Evolutionary conservation across 2,888 invertebrate species (phyloP).

Genomic region (Cheilosia variabilis): DNA sequence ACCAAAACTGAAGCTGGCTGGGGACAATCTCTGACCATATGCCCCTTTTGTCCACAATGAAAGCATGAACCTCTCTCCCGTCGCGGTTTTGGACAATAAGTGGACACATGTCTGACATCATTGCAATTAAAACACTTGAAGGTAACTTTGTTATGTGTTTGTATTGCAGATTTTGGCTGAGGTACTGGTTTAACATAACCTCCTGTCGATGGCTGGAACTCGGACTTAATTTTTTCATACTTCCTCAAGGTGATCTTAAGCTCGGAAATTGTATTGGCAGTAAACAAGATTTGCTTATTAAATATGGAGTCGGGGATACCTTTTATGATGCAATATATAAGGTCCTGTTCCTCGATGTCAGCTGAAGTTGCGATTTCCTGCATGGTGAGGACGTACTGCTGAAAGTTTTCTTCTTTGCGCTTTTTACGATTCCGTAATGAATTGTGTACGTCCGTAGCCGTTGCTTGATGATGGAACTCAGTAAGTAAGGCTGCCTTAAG

Average conservation of each 20-base stretch:
- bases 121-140: conserved; percentile 43
- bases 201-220: conserved; percentile 13
- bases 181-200: not conserved
- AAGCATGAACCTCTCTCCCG: conserved; percentile 36
- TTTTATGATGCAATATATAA: conserved; percentile 30
- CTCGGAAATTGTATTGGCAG: conserved; percentile 32
- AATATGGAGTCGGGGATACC: conserved; percentile 29
- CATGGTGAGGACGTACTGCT: conserved; percentile 24
- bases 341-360: conserved; percentile 43
- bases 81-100: conserved; percentile 29
- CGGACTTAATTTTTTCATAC: conserved; percentile 33
- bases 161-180: not conserved
- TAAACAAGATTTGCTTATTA: conserved; percentile 34
- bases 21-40: conserved; percentile 23
- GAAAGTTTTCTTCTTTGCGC: conserved; percentile 13
- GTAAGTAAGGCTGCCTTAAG: conserved; percentile 9
- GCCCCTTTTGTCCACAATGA: conserved; percentile 31
- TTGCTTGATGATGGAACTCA: conserved; percentile 16
- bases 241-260: conserved; percentile 18
- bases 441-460: conserved; percentile 14
- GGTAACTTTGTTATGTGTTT: not conserved
- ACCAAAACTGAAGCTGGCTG: conserved; percentile 17
- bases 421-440: conserved; percentile 19
- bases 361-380: conserved; percentile 31
- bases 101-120: conserved; percentile 16